Evolutionary conservation across 2,113 vertebrate genomes (phyloP).

Genomic region (Bubo scandiacus): DNA sequence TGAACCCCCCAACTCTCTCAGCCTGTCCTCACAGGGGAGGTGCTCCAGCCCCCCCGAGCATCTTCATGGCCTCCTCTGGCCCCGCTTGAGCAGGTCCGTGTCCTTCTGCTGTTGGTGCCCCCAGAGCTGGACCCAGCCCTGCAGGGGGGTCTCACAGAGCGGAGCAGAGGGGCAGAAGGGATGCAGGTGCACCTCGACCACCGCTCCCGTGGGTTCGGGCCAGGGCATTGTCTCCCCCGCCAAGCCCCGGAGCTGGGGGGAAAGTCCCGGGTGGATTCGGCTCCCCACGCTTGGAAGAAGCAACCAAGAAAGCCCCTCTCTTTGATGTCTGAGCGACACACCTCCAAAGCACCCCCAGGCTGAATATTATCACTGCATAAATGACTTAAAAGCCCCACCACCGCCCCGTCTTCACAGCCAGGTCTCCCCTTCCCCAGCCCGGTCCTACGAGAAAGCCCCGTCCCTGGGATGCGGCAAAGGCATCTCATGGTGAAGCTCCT

Average conservation of each 20-base stretch:
- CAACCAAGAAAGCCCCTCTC: background rate
- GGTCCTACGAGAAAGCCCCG: background rate
- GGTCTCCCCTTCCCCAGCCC: background rate
- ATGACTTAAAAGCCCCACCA: background rate
- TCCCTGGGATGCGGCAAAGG: background rate
- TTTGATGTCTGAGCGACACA: background rate
- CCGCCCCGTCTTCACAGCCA: fast-evolving
- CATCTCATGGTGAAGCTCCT: background rate
- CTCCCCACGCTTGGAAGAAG: background rate
- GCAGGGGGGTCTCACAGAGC: too few relatives aligned
- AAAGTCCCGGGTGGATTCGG: background rate
- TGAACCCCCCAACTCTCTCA: too few relatives aligned
- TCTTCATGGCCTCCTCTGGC: too few relatives aligned
- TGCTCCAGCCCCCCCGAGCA: too few relatives aligned
- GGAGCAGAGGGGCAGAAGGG: background rate
- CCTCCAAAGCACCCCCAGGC: background rate
- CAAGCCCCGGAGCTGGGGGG: background rate
- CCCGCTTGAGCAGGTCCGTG: too few relatives aligned
- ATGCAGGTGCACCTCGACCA: background rate
- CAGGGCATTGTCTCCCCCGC: fast-evolving
- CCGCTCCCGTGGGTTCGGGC: fast-evolving
- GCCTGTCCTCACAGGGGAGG: too few relatives aligned
- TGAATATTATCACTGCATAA: background rate
- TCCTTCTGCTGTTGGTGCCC: too few relatives aligned
- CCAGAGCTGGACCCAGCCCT: too few relatives aligned